Evolutionary conservation across 2,797 vertebrate genomes (phyloP).

Genomic region (Triplophysa yarkandensis): DNA sequence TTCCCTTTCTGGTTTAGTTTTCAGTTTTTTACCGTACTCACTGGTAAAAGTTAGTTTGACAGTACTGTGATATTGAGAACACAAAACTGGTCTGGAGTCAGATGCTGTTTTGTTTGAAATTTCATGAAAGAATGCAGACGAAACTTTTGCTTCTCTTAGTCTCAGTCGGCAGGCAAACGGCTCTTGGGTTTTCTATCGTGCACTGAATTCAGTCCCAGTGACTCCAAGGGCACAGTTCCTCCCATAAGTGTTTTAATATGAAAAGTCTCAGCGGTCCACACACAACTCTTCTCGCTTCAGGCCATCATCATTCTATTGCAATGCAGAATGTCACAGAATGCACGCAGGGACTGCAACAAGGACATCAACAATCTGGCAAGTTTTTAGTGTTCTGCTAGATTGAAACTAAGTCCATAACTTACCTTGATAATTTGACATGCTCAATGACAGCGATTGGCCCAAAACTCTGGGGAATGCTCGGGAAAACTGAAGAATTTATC

Average conservation of each 20-base stretch:
- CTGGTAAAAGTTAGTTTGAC: no score
- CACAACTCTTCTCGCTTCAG: constrained; percentile 16
- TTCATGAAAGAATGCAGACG: background rate
- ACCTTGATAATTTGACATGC: background rate
- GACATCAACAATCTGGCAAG: background rate
- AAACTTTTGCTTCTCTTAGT: background rate
- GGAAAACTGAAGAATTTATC: no score
- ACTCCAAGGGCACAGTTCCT: constrained; percentile 28
- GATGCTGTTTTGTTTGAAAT: background rate
- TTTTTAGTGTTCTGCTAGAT: background rate
- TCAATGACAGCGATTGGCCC: background rate
- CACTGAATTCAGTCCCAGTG: constrained; percentile 17
- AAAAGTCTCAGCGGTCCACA: constrained; percentile 4
- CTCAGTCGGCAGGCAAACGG: background rate
- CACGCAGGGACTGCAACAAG: background rate
- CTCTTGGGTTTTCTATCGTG: constrained; percentile 9
- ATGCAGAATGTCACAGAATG: constrained; percentile 1
- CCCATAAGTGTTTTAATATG: constrained; percentile 21
- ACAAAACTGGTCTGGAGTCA: background rate
- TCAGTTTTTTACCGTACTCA: no score
- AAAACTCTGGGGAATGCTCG: no score
- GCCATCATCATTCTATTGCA: constrained; percentile 18
- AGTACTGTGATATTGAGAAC: background rate
- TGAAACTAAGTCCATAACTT: background rate
- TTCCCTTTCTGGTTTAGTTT: no score